These are phyloP conservation scores for Orchestes rusci DNA, from an alignment of 2,888 invertebrate species.

Conservation along the genomic window DNA sequence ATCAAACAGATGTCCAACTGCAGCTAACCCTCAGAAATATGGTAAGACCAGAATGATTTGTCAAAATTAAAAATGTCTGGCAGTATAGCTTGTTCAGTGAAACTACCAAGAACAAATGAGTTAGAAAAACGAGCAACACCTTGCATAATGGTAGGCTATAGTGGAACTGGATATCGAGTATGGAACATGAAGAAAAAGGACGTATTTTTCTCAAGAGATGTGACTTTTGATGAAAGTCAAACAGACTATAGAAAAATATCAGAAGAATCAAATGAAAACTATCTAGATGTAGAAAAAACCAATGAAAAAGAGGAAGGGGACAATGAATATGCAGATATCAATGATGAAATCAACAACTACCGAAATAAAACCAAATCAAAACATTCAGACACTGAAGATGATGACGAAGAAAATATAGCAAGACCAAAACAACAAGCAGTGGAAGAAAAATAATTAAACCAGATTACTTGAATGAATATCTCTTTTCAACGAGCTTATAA, in stretches of 20 bases:
- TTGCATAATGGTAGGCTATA: no score
- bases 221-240: conserved; percentile 26
- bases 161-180: no score
- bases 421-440: no score
- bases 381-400: no score
- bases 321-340: conserved; percentile 3
- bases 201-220: conserved; percentile 25
- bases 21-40: conserved; percentile 22
- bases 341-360: not conserved
- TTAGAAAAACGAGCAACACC: conserved; percentile 23
- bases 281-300: conserved; percentile 4
- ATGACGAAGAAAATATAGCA: no score
- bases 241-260: conserved; percentile 15
- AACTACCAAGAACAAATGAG: conserved; percentile 25
- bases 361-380: no score
- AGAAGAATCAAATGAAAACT: conserved; percentile 2
- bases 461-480: conserved; percentile 6
- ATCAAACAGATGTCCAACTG: conserved; percentile 25
- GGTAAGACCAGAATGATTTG: no score
- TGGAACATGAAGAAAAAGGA: conserved; percentile 22
- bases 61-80: conserved; percentile 29
- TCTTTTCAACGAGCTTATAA: conserved; percentile 1
- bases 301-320: conserved; percentile 5
- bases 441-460: no score
- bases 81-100: conserved; percentile 23